Evolutionary conservation across 1,140 invertebrate genomes (phyloP).

Genomic region (Schlechtendalia chinensis): DNA sequence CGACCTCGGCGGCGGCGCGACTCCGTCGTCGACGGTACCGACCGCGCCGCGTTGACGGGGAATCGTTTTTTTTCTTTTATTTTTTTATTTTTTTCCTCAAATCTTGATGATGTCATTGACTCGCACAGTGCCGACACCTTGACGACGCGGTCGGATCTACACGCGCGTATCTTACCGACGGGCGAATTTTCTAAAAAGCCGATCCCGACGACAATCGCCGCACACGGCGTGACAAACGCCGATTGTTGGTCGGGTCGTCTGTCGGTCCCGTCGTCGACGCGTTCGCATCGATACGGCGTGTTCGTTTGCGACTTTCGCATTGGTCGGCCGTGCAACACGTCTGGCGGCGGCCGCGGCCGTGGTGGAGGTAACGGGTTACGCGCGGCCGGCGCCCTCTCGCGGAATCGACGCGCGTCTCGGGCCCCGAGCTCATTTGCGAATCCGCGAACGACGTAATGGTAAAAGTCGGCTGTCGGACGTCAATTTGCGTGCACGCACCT

Average conservation of each 20-base stretch:
- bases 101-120: conserved; percentile 15
- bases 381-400: conserved; percentile 24
- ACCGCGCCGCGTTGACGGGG: too few species aligned
- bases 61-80: not conserved
- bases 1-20: not conserved
- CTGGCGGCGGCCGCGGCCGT: not conserved
- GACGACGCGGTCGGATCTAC: not conserved
- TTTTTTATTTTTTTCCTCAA: not conserved
- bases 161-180: too few species aligned
- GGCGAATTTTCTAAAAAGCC: too few species aligned
- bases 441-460: conserved; percentile 26
- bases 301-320: too few species aligned
- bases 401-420: not conserved
- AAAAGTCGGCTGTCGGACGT: conserved; percentile 12
- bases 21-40: not conserved
- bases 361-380: conserved; percentile 17
- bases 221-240: too few species aligned
- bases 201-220: too few species aligned
- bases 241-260: too few species aligned
- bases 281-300: too few species aligned
- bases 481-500: conserved; percentile 8
- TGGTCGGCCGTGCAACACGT: too few species aligned
- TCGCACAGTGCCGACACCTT: not conserved
- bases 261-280: too few species aligned
- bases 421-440: conserved; percentile 15